Evolutionary conservation across 2,888 invertebrate species (phyloP).

Genomic region (Petrophora chlorosata): DNA sequence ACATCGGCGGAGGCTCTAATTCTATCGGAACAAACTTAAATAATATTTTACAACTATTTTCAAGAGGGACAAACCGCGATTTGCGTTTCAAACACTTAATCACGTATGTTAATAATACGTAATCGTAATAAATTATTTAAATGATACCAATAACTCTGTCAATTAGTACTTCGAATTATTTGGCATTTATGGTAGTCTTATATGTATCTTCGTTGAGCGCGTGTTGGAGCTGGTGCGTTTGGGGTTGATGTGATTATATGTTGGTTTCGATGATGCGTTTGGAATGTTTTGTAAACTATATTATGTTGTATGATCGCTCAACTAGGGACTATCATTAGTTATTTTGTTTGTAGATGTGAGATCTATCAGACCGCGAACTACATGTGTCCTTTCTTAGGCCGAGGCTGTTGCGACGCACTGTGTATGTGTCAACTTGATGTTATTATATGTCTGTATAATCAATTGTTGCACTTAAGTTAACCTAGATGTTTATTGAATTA

Average conservation of each 20-base stretch:
- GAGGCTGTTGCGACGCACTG: conserved; percentile 65
- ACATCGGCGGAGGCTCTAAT: too few relatives aligned
- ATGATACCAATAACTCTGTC: conserved; percentile 41
- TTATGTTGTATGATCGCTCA: conserved; percentile 20
- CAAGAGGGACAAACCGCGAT: conserved; percentile 6
- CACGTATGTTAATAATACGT: conserved; percentile 34
- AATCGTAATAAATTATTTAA: conserved; percentile 39
- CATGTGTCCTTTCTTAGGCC: conserved; percentile 33
- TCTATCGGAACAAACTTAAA: too few relatives aligned
- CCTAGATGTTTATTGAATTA: conserved; percentile 49
- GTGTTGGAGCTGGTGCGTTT: not conserved
- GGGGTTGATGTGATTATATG: not conserved
- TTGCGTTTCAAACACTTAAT: conserved; percentile 5
- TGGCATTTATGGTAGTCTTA: conserved; percentile 34
- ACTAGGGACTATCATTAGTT: conserved; percentile 15
- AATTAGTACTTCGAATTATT: conserved; percentile 50
- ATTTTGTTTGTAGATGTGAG: conserved; percentile 9
- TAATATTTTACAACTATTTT: conserved; percentile 1
- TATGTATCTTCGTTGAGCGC: conserved; percentile 14
- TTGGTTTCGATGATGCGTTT: conserved; percentile 6
- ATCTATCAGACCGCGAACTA: not conserved
- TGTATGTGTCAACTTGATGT: conserved; percentile 52
- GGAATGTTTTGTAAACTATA: not conserved
- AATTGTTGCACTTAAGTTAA: conserved; percentile 50
- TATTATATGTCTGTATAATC: conserved; percentile 48